These are phyloP conservation scores for Hepsetus odoe DNA, from an alignment of 2,113 vertebrate species.

Conservation along the genomic window DNA sequence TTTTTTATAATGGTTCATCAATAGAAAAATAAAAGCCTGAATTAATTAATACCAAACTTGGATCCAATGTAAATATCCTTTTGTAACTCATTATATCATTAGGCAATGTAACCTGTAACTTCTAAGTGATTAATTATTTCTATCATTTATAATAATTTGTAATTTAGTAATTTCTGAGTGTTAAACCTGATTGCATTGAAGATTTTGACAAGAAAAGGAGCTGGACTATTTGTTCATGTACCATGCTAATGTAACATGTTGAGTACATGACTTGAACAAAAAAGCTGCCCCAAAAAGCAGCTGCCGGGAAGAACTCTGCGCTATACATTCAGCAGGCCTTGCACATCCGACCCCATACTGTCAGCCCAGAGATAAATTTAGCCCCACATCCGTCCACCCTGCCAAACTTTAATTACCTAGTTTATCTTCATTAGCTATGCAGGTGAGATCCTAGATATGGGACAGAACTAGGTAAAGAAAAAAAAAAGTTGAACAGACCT, in stretches of 20 bases:
- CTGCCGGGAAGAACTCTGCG: constrained; percentile 28
- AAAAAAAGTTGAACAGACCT: constrained; percentile 12
- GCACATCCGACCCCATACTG: constrained; percentile 63
- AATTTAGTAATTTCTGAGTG: neutral
- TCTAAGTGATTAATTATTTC: too few relatives aligned
- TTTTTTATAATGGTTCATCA: too few relatives aligned
- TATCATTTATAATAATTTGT: too few relatives aligned
- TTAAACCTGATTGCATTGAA: neutral
- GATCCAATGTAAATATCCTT: too few relatives aligned
- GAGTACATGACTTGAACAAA: constrained; percentile 36
- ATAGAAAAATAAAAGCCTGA: too few relatives aligned
- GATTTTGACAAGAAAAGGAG: neutral
- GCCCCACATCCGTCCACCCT: constrained; percentile 57
- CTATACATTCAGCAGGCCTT: constrained; percentile 31
- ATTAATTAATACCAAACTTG: too few relatives aligned
- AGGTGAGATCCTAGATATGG: constrained; percentile 45
- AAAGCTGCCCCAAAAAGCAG: constrained; percentile 50
- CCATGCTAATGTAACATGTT: constrained; percentile 7
- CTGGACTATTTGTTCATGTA: neutral
- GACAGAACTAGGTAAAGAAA: constrained; percentile 35
- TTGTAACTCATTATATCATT: too few relatives aligned
- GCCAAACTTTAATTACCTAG: constrained; percentile 67
- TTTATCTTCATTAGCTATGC: constrained; percentile 70
- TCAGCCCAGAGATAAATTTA: constrained; percentile 58
- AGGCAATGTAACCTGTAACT: too few relatives aligned